phyloP scores from a whole-genome alignment of 1,140 invertebrate genomes.

The Aphis craccivora region DNA sequence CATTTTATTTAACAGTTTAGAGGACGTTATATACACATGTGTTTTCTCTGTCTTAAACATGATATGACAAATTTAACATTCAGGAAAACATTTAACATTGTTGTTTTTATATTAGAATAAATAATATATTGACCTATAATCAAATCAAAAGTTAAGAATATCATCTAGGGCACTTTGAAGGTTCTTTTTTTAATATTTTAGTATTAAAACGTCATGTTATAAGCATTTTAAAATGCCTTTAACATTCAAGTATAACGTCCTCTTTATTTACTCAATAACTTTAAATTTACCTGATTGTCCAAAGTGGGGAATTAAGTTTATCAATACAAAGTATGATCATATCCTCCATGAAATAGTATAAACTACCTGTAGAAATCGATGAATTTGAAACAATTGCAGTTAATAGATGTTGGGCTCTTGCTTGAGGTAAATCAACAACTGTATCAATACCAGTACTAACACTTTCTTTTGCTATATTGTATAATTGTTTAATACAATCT shows the following conservation, averaged over 20 bases:
- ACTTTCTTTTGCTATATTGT: constrained; percentile 59
- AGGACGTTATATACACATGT: neutral
- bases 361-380: constrained; percentile 64
- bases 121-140: neutral
- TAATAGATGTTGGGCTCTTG: constrained; percentile 68
- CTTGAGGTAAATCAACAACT: constrained; percentile 62
- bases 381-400: constrained; percentile 68
- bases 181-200: neutral
- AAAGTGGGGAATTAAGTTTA: constrained; percentile 67
- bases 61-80: neutral
- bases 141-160: too few relatives aligned
- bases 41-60: neutral
- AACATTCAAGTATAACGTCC: neutral
- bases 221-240: neutral
- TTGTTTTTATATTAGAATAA: neutral
- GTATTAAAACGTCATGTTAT: neutral
- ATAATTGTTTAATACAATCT: constrained; percentile 62
- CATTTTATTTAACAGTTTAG: neutral
- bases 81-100: neutral
- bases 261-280: neutral
- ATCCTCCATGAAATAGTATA: constrained; percentile 65
- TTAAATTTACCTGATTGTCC: constrained; percentile 66
- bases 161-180: neutral
- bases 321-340: constrained; percentile 66
- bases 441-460: constrained; percentile 3